Conservation (phyloP, 2,888 invertebrate genomes). For the Physocephala rufipes region DNA sequence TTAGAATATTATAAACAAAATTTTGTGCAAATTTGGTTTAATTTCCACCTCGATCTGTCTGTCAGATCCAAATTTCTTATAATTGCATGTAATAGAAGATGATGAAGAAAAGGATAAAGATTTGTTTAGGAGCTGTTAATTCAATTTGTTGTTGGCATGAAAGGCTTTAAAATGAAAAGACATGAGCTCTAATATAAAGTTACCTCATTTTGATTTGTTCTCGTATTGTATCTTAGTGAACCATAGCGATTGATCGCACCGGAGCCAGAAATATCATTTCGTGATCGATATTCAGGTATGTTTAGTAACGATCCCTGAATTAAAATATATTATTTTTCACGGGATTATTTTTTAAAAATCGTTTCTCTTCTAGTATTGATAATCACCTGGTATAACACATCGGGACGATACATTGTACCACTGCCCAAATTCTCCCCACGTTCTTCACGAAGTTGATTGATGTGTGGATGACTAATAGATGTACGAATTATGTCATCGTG, state of each 20-base stretch:
- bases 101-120: too few relatives aligned
- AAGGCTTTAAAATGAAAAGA: too few relatives aligned
- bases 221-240: conserved; percentile 60
- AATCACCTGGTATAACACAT: conserved; percentile 88
- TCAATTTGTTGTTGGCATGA: too few relatives aligned
- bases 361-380: background rate
- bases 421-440: conserved; percentile 69
- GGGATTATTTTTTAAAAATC: background rate
- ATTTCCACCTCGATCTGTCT: too few relatives aligned
- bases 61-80: too few relatives aligned
- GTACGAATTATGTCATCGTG: conserved; percentile 66
- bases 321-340: background rate
- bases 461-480: conserved; percentile 76
- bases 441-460: conserved; percentile 53
- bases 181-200: conserved; percentile 24
- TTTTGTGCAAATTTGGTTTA: too few relatives aligned
- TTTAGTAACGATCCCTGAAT: conserved; percentile 68
- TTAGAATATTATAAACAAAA: too few relatives aligned
- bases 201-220: conserved; percentile 55
- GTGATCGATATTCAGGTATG: conserved; percentile 68
- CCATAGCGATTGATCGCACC: conserved; percentile 62
- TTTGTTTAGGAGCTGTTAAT: too few relatives aligned
- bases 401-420: conserved; percentile 85
- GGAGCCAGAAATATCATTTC: conserved; percentile 67
- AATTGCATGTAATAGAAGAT: too few relatives aligned